phyloP scores from a whole-genome alignment of 1,140 invertebrate genomes.

The Drosophila bipectinata region DNA sequence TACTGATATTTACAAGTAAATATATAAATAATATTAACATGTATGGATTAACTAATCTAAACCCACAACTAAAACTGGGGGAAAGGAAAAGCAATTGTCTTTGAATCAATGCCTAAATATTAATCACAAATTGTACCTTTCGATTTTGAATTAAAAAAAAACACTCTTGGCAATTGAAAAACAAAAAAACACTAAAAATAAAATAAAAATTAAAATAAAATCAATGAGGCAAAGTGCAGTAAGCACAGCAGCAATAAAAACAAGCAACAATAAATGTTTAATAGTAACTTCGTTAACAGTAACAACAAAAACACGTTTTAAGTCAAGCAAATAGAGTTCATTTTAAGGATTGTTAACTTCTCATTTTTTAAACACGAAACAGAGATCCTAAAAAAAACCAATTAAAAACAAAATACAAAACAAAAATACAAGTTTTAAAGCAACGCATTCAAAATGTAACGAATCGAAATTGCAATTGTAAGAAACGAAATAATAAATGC shows the following conservation, averaged over 20 bases:
- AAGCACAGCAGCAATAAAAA: constrained; percentile 31
- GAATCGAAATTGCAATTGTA: constrained; percentile 20
- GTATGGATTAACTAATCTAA: constrained; percentile 26
- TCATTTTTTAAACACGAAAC: constrained; percentile 39
- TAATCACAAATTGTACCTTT: constrained; percentile 53
- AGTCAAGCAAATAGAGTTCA: constrained; percentile 48
- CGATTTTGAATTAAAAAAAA: constrained; percentile 47
- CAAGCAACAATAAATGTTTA: constrained; percentile 32
- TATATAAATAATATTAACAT: neutral
- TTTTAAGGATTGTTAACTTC: constrained; percentile 44
- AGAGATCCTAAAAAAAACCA: constrained; percentile 38
- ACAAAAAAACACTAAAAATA: neutral
- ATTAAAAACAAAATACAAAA: constrained; percentile 7
- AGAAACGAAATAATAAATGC: constrained; percentile 36
- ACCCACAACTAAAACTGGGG: neutral
- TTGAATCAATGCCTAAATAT: constrained; percentile 36
- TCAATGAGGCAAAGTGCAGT: neutral
- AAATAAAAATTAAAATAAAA: neutral
- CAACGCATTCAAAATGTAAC: constrained; percentile 49
- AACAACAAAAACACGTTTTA: constrained; percentile 38
- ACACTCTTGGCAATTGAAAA: constrained; percentile 24
- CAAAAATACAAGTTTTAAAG: constrained; percentile 41
- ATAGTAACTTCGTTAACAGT: constrained; percentile 45
- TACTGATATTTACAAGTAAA: constrained; percentile 40
- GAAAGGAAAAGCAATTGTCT: constrained; percentile 12